These are phyloP conservation scores for Manis javanica DNA, from an alignment of 2,797 vertebrate species.

Conservation along the genomic window DNA sequence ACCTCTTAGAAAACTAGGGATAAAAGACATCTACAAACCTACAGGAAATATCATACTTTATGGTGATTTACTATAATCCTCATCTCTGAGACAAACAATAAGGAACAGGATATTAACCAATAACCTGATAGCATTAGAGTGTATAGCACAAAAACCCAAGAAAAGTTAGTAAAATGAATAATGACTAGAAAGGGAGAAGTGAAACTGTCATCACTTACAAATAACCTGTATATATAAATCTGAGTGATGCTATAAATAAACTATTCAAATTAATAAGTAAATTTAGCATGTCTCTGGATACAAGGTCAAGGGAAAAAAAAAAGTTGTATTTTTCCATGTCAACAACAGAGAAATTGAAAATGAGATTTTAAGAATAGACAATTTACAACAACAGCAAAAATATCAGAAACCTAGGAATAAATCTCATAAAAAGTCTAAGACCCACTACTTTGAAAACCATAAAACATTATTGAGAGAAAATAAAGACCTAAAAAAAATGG, in stretches of 20 bases:
- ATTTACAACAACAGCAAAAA: neutral
- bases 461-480: neutral
- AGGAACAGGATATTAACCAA: neutral
- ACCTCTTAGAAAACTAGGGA: neutral
- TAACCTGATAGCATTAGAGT: neutral
- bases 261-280: conserved; percentile 16
- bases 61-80: neutral
- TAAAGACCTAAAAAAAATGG: neutral
- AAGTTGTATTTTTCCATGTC: neutral
- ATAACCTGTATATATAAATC: neutral
- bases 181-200: neutral
- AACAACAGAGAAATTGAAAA: conserved; percentile 14
- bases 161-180: conserved; percentile 20
- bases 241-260: neutral
- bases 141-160: neutral
- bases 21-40: neutral
- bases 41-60: neutral
- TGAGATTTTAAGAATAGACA: neutral
- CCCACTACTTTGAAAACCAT: neutral
- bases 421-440: neutral
- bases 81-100: neutral
- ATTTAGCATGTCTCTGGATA: neutral
- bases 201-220: conserved; percentile 23
- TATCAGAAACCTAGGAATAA: neutral
- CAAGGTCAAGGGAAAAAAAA: conserved; percentile 20